Percentiles rank a stretch among this genome's conserved stretches.
phyloP scores from a whole-genome alignment of 2,113 vertebrate genomes.

The Vulpes vulpes region DNA sequence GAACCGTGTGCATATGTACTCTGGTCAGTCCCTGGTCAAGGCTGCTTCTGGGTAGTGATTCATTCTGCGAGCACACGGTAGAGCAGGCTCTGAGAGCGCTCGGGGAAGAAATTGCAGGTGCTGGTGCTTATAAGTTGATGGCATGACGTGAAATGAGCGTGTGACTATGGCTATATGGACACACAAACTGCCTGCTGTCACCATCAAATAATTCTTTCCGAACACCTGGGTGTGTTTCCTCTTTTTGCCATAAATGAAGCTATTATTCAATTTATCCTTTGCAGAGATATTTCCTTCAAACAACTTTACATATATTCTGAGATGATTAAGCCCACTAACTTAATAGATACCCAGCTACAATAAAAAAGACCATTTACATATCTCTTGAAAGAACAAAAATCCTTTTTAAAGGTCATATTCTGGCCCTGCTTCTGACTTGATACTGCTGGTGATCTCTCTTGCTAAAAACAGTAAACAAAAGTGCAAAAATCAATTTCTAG shows the following conservation, averaged over 20 bases:
- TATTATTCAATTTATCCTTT: neutral
- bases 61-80: too few relatives aligned
- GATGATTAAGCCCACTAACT: neutral
- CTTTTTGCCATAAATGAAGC: neutral
- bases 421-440: neutral
- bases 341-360: neutral
- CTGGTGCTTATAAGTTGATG: neutral
- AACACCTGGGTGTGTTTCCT: neutral
- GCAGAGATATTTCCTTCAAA: neutral
- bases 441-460: neutral
- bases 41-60: neutral
- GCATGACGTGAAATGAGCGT: neutral
- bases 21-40: neutral
- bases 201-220: neutral
- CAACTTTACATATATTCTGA: neutral
- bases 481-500: neutral
- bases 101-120: neutral
- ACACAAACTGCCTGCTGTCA: neutral
- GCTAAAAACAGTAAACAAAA: neutral
- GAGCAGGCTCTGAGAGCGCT: neutral
- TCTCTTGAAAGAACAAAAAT: neutral
- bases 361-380: neutral
- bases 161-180: fast-evolving
- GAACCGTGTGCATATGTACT: neutral
- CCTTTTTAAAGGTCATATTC: neutral